phyloP scores from a whole-genome alignment of 2,113 vertebrate genomes.

The Odontesthes bonariensis region DNA sequence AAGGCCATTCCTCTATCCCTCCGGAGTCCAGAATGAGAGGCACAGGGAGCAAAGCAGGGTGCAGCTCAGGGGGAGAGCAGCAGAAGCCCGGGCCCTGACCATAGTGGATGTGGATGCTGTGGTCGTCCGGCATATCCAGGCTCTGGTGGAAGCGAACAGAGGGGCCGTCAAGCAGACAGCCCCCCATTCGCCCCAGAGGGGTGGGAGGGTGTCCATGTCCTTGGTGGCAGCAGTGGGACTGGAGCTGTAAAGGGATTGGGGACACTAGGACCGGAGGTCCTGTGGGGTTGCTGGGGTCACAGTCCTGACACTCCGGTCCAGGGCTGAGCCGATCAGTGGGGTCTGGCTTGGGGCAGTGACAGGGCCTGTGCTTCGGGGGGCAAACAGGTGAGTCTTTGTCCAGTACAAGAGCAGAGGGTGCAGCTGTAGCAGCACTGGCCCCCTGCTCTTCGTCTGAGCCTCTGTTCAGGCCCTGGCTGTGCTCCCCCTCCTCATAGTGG shows the following conservation, averaged over 20 bases:
- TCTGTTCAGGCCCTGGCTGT: constrained; percentile 71
- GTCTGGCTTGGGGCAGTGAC: constrained; percentile 77
- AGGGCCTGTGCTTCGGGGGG: constrained; percentile 71
- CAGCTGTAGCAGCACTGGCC: constrained; percentile 41
- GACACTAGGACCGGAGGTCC: constrained; percentile 62
- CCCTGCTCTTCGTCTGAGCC: constrained; percentile 81
- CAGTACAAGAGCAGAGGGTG: constrained; percentile 50
- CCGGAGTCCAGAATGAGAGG: constrained; percentile 85
- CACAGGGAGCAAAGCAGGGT: constrained; percentile 84
- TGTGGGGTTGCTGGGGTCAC: constrained; percentile 43
- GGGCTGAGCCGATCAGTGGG: constrained; percentile 67
- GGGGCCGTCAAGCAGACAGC: constrained; percentile 81
- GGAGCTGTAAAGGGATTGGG: constrained; percentile 66
- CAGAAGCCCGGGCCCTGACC: constrained; percentile 78
- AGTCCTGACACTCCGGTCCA: constrained; percentile 70
- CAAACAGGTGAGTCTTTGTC: constrained; percentile 78
- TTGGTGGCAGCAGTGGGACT: constrained; percentile 80
- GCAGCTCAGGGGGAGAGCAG: constrained; percentile 84
- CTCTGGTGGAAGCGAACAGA: constrained; percentile 83
- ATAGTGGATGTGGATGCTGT: constrained; percentile 79
- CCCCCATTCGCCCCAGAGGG: constrained; percentile 81
- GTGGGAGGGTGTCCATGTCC: constrained; percentile 81
- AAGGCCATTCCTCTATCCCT: constrained; percentile 79
- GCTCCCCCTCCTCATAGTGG: constrained; percentile 88
- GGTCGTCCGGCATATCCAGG: constrained; percentile 81